A percentile compares a stretch with the other conserved stretches of the same genome.
Evolutionary conservation across 37 sponge, comb jelly and placozoan species (phyloP).

Genomic region (Beroe ovata): DNA sequence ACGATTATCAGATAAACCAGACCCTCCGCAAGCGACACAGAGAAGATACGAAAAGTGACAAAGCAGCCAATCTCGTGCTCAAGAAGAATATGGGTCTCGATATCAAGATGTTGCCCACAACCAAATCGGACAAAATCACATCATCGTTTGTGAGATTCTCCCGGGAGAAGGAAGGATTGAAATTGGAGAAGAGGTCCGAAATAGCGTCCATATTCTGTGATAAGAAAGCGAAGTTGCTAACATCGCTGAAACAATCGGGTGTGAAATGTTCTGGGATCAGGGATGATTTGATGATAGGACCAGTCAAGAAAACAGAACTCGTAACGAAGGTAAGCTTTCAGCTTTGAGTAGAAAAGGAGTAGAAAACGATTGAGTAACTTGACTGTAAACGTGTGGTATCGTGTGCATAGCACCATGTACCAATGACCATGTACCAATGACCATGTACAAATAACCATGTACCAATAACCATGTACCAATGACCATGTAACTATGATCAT

Average conservation of each 20-base stretch:
- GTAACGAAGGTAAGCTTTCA: neutral
- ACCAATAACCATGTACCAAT: no score
- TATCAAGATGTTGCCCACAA: constrained; percentile 49
- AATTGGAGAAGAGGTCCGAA: constrained; percentile 46
- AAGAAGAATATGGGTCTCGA: constrained; percentile 51
- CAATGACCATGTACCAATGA: no score
- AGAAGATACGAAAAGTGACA: constrained; percentile 51
- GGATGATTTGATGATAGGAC: neutral
- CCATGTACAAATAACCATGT: no score
- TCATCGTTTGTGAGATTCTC: neutral
- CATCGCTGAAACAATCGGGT: constrained; percentile 10
- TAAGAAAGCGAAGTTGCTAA: constrained; percentile 16
- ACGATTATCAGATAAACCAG: constrained; percentile 85
- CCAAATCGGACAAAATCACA: neutral
- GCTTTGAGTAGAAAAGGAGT: neutral
- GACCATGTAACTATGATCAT: no score
- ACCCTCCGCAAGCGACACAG: constrained; percentile 79
- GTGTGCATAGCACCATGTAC: no score
- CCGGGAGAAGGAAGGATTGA: neutral
- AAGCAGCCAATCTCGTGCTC: constrained; percentile 4
- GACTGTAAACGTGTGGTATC: no score
- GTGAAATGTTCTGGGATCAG: neutral
- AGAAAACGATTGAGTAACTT: no score
- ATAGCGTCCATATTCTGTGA: constrained; percentile 15
- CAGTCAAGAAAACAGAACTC: neutral